Conservation (phyloP, 1,140 invertebrate species). For the Drosophila tsacasi region DNA sequence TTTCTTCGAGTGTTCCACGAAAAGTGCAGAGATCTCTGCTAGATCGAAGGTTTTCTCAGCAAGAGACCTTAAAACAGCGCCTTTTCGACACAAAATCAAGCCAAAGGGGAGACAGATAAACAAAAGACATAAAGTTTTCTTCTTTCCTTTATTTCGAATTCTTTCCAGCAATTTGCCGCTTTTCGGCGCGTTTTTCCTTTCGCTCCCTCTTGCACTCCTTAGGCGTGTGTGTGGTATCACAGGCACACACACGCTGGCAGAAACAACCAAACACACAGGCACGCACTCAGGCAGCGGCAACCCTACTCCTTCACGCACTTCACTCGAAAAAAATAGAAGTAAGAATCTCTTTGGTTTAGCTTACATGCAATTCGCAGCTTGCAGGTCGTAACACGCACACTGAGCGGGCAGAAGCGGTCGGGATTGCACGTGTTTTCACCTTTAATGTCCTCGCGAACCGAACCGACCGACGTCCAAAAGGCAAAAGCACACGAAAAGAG, state of each 20-base stretch:
- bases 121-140: background rate
- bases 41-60: slow-evolving; percentile 1
- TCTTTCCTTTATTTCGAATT: background rate
- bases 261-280: background rate
- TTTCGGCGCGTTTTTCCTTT: slow-evolving; percentile 11
- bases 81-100: background rate
- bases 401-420: background rate
- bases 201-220: background rate
- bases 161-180: slow-evolving; percentile 10
- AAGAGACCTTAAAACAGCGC: background rate
- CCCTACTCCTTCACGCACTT: background rate
- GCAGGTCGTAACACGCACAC: slow-evolving; percentile 8
- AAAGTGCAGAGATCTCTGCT: background rate
- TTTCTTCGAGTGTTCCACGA: background rate
- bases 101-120: background rate
- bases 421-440: background rate
- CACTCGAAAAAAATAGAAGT: slow-evolving; percentile 12
- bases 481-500: background rate
- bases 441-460: background rate
- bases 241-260: background rate
- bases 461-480: slow-evolving; percentile 11
- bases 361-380: slow-evolving; percentile 16
- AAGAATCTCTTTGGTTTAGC: background rate
- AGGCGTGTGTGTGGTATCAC: background rate
- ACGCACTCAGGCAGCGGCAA: background rate